A percentile compares a stretch with the other conserved stretches of the same genome.
Conservation (phyloP, 2,888 invertebrate species). For the Brachyptera risi region DNA sequence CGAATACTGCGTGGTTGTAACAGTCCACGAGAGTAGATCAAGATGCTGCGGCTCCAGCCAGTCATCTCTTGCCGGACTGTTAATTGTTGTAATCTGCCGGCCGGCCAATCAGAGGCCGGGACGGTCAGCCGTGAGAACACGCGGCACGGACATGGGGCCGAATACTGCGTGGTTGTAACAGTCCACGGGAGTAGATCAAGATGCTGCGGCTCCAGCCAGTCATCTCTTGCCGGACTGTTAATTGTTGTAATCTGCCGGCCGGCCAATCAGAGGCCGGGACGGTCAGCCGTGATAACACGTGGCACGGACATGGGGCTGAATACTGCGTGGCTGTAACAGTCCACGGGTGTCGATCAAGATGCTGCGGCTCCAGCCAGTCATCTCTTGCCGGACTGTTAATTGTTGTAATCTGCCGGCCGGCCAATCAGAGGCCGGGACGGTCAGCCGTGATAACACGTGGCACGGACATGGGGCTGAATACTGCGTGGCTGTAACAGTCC, state of each 20-base stretch:
- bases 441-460: not conserved
- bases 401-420: slow-evolving; percentile 11
- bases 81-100: slow-evolving; percentile 17
- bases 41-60: not conserved
- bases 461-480: not conserved
- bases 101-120: not conserved
- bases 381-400: not conserved
- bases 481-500: too few species aligned
- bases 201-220: not conserved
- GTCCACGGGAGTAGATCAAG: too few species aligned
- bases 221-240: not conserved
- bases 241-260: slow-evolving; percentile 15
- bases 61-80: not conserved
- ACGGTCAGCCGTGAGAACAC: not conserved
- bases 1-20: too few species aligned
- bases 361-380: not conserved
- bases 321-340: too few species aligned
- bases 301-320: not conserved
- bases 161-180: too few species aligned
- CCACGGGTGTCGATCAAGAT: too few species aligned
- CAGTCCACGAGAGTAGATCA: not conserved
- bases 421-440: not conserved
- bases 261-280: not conserved
- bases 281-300: not conserved
- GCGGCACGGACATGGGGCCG: not conserved